A percentile compares a stretch with the other conserved stretches of the same genome.
These are phyloP conservation scores for Vulpes lagopus DNA, from an alignment of 2,113 vertebrate genomes.

Conservation along the genomic window DNA sequence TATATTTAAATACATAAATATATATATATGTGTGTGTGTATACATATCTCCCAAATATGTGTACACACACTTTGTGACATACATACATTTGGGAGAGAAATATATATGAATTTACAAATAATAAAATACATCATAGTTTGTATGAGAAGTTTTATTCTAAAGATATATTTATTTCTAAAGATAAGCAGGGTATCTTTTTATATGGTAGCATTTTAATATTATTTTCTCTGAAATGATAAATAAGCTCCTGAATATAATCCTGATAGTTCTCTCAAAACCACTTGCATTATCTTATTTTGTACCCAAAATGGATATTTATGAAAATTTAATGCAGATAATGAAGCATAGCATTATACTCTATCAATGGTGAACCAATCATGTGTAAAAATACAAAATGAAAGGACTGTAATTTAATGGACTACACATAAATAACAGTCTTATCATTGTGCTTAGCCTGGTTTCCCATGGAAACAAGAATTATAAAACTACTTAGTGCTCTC, in stretches of 20 bases:
- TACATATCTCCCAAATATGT: not conserved
- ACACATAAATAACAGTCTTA: conserved; percentile 44
- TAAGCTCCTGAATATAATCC: conserved; percentile 22
- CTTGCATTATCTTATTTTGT: conserved; percentile 62
- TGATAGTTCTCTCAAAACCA: conserved; percentile 45
- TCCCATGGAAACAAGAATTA: conserved; percentile 71
- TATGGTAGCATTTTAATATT: conserved; percentile 43
- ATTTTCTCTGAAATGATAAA: conserved; percentile 31
- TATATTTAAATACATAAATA: too few relatives aligned
- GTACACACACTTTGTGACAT: not conserved
- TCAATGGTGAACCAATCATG: conserved; percentile 44
- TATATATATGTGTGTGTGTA: not conserved
- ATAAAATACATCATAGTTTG: not conserved
- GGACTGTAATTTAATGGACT: conserved; percentile 48
- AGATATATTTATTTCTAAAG: conserved; percentile 45
- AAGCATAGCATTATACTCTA: conserved; percentile 43
- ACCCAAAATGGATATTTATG: conserved; percentile 71
- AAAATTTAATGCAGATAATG: conserved; percentile 73
- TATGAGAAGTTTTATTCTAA: not conserved
- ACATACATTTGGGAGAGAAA: not conserved
- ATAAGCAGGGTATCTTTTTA: not conserved
- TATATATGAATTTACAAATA: not conserved
- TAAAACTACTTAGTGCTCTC: conserved; percentile 47
- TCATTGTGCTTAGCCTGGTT: conserved; percentile 60
- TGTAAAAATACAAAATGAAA: conserved; percentile 71